Evolutionary conservation across 2,797 vertebrate species (phyloP), one percentile per base, ranked within the genome.

Genomic region (Bradypodion pumilum): DNA sequence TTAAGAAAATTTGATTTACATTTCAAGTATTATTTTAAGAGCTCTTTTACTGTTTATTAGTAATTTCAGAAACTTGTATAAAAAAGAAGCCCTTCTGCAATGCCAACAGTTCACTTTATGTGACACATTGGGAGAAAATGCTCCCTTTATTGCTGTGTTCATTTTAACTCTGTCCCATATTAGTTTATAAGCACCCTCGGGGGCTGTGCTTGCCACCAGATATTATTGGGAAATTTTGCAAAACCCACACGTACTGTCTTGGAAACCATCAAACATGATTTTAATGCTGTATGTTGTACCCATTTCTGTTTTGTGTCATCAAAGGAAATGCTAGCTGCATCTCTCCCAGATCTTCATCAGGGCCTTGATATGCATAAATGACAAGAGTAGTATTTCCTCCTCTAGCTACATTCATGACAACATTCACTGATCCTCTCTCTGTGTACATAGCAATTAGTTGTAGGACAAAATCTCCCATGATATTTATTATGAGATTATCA

Each of bases 1-100:
- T 44, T 32, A n/a, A 81, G 42, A 21, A n/a, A 49, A 81, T 85
- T 83, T 72, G 16, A 73, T 68, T 52, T 37, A 72, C 91, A 87
- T 70, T n/a, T 0, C 7, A 40, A 16, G 19, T 44, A 46, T 85
- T 85, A 29, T 85, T 81, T 75, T 56, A 59, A 76, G n/a, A 81
- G 25, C 81, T 69, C 13, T 1, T 7, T 65, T 74, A 7, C 42
- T 73, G 29, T 65, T 81, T 82, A 62, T 81, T 60, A 69, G 42
- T 62, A 62, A 44, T 80, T 80, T 78, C 12, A 12, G 1, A 27
- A 86, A 59, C 62, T 42, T 56, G 21, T 56, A 15, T 56, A 16
- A 56, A 2, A 73, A 69, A 65, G 35, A 74, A 69, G 8, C 25
- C 25, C 2, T 66, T 1, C 9, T 80, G 37, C 37, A 74, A 70